Evolutionary conservation across 1,140 invertebrate species (phyloP).

Genomic region (Lutraria rhynchaena): DNA sequence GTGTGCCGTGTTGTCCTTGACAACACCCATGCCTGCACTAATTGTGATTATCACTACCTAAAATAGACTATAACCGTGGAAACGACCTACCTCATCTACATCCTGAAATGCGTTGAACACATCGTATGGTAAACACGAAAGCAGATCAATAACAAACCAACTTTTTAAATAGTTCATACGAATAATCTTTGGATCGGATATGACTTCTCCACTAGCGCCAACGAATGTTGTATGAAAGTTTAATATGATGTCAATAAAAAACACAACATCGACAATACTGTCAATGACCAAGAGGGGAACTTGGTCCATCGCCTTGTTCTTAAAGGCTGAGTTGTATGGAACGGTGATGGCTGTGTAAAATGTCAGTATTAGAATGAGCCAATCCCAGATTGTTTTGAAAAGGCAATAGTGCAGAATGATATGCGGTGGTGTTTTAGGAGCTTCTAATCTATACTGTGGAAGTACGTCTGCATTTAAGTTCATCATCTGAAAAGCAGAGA

Average conservation of each 20-base stretch:
- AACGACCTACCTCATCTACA: slow-evolving; percentile 98
- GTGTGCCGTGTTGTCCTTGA: no score
- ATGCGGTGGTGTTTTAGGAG: slow-evolving; percentile 99
- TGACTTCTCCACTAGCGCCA: slow-evolving; percentile 94
- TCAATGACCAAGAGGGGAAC: slow-evolving; percentile 92
- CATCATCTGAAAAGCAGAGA: slow-evolving; percentile 95
- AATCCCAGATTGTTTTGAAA: slow-evolving; percentile 99
- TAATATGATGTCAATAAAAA: slow-evolving; percentile 99
- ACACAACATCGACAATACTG: slow-evolving; percentile 99
- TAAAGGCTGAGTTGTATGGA: slow-evolving; percentile 99
- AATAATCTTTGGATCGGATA: slow-evolving; percentile 80
- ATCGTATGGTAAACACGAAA: slow-evolving; percentile 99
- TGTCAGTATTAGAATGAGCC: slow-evolving; percentile 99
- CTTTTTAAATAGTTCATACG: slow-evolving; percentile 98
- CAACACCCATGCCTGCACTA: no score
- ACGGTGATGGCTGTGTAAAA: slow-evolving; percentile 99
- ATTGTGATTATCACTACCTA: no score
- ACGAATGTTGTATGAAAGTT: slow-evolving; percentile 99
- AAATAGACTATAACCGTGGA: no score
- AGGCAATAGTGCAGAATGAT: slow-evolving; percentile 99
- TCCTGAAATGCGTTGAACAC: slow-evolving; percentile 99
- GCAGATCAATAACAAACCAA: slow-evolving; percentile 99
- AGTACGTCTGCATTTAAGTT: slow-evolving; percentile 97
- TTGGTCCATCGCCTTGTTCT: slow-evolving; percentile 99
- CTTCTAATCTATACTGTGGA: slow-evolving; percentile 99